phyloP scores from a whole-genome alignment of 2,797 vertebrate genomes.

The Corythornis leucogaster region DNA sequence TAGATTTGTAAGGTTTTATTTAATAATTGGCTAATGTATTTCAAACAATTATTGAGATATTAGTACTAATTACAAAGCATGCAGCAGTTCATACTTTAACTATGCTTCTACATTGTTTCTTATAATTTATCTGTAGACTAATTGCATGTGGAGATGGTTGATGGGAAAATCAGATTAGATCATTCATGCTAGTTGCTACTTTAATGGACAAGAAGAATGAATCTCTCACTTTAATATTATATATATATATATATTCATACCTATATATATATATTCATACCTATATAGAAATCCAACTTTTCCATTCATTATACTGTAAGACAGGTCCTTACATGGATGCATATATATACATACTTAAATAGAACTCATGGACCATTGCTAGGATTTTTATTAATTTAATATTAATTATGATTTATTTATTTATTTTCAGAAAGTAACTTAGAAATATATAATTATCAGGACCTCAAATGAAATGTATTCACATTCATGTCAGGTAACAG shows the following conservation, averaged over 20 bases:
- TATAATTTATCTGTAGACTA: not conserved
- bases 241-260: not conserved
- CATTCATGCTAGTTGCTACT: not conserved
- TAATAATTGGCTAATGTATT: not conserved
- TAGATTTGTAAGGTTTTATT: not conserved
- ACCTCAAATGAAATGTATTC: not conserved
- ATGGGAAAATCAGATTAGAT: not conserved
- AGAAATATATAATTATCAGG: conserved; percentile 24
- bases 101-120: not conserved
- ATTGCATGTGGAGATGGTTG: not conserved
- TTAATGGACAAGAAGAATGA: not conserved
- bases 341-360: not conserved
- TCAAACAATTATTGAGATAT: not conserved
- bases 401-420: not conserved
- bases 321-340: not conserved
- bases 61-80: not conserved
- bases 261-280: too few relatives aligned
- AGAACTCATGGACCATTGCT: not conserved
- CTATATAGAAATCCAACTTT: not conserved
- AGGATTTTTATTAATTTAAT: conserved; percentile 26
- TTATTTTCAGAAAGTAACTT: conserved; percentile 17
- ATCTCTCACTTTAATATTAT: not conserved
- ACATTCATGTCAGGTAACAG: conserved; percentile 4
- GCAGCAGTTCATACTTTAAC: not conserved
- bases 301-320: not conserved